Percentiles rank a stretch among this genome's conserved stretches.
Evolutionary conservation across 2,888 invertebrate species (phyloP).

Genomic region (Nineta flava): DNA sequence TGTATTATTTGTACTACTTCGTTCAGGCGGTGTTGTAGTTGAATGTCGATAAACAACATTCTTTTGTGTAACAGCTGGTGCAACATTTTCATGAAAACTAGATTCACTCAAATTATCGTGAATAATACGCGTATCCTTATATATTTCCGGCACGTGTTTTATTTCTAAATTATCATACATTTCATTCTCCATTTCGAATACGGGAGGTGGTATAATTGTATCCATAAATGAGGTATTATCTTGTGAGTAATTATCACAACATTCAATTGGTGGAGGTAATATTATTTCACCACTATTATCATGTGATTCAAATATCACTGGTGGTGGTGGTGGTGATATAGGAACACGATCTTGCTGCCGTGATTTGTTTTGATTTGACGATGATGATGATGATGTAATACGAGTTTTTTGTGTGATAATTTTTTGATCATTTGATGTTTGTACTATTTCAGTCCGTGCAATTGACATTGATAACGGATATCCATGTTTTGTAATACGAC

Average conservation of each 20-base stretch:
- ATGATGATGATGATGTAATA: background rate
- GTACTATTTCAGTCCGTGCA: background rate
- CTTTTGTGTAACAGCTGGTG: background rate
- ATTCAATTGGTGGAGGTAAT: slow-evolving; percentile 6
- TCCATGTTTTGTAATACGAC: slow-evolving; percentile 6
- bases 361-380: background rate
- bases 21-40: background rate
- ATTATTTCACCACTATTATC: slow-evolving; percentile 1
- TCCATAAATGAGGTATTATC: background rate
- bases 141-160: slow-evolving; percentile 2
- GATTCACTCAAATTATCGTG: slow-evolving; percentile 4
- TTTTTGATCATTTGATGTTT: background rate
- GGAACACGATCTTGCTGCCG: background rate
- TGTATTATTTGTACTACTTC: background rate
- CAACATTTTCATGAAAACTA: slow-evolving; percentile 5
- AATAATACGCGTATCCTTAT: background rate
- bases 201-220: slow-evolving; percentile 6
- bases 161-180: slow-evolving; percentile 7
- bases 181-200: slow-evolving; percentile 7
- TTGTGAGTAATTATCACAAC: slow-evolving; percentile 3
- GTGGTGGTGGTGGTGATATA: background rate
- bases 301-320: background rate
- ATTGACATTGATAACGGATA: slow-evolving; percentile 4
- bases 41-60: background rate
- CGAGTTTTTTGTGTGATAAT: background rate